These are phyloP conservation scores for Neomorphus geoffroyi DNA, from an alignment of 2,797 vertebrate genomes.

Conservation along the genomic window DNA sequence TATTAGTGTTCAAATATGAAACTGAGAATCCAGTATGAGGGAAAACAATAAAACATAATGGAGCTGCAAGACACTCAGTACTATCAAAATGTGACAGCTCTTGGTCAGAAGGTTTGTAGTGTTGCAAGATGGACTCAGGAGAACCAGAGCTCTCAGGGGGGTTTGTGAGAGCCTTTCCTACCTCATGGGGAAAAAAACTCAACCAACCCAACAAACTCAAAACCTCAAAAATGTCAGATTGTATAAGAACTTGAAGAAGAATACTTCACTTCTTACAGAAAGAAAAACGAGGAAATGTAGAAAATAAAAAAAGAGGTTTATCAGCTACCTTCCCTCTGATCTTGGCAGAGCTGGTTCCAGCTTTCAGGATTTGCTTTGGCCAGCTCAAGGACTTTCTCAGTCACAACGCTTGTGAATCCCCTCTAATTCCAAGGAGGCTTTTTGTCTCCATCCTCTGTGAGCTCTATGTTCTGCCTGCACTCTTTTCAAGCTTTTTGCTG, in stretches of 20 bases:
- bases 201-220: background rate
- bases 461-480: accelerated
- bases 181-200: accelerated
- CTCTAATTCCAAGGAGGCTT: background rate
- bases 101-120: background rate
- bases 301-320: background rate
- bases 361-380: background rate
- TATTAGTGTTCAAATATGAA: background rate
- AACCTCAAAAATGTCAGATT: background rate
- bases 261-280: background rate
- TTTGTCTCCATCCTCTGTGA: background rate
- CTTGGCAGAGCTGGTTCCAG: background rate
- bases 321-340: background rate
- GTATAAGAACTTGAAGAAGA: background rate
- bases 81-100: background rate
- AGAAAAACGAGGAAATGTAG: background rate
- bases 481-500: background rate
- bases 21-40: background rate
- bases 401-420: background rate
- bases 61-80: background rate
- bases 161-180: background rate
- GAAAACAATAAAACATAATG: background rate
- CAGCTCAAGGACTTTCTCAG: background rate
- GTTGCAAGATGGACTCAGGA: background rate
- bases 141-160: background rate